phyloP scores from a whole-genome alignment of 1,140 invertebrate species.

The Potamilus streckersoni region DNA sequence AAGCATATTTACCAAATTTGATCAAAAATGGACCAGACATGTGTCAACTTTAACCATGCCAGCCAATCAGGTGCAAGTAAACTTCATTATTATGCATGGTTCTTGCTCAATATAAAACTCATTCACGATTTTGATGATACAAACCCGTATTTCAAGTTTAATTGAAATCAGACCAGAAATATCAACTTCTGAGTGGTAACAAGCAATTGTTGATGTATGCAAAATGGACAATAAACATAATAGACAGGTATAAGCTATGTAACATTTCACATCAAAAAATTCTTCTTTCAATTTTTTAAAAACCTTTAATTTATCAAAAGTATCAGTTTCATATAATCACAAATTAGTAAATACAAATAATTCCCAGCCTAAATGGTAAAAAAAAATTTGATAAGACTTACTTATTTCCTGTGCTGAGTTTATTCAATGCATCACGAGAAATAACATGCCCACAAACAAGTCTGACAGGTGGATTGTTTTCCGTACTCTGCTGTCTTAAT shows the following conservation, averaged over 20 bases:
- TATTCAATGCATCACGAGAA: slow-evolving; percentile 94
- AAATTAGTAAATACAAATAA: not conserved
- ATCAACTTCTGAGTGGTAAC: no score
- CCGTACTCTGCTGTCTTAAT: slow-evolving; percentile 94
- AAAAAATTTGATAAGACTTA: slow-evolving; percentile 67
- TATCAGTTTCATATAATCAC: not conserved
- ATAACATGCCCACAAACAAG: slow-evolving; percentile 98
- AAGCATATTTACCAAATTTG: no score
- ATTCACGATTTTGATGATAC: no score
- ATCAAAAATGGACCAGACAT: no score
- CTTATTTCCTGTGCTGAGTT: slow-evolving; percentile 92
- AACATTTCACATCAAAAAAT: not conserved
- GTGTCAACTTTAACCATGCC: no score
- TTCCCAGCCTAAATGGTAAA: not conserved
- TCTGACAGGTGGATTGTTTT: slow-evolving; percentile 96
- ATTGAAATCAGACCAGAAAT: no score
- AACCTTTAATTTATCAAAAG: not conserved
- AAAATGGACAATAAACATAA: no score
- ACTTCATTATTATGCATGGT: no score
- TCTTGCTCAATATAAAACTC: no score
- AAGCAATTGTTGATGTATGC: no score
- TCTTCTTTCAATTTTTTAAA: not conserved
- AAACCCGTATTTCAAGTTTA: no score
- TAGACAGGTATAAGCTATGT: not conserved
- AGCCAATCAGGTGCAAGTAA: no score